These are phyloP conservation scores for Himantopus leucocephalus DNA, from an alignment of 2,113 vertebrate species.

Conservation along the genomic window DNA sequence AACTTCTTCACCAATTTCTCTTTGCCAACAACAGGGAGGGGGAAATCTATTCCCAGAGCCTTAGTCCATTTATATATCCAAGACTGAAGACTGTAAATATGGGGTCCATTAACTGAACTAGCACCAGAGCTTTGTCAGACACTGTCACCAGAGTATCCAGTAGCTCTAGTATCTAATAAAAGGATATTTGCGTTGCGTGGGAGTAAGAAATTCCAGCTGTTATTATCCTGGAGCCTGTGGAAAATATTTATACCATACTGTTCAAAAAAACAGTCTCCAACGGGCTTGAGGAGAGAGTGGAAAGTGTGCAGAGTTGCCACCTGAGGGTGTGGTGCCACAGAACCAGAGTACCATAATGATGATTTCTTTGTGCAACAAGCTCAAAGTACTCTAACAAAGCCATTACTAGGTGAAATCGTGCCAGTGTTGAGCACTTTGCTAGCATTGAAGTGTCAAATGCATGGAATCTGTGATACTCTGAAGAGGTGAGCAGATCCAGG, in stretches of 20 bases:
- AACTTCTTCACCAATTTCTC: not conserved
- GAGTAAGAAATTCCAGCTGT: not conserved
- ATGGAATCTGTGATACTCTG: rapidly evolving
- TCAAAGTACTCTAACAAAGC: not conserved
- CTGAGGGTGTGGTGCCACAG: not conserved
- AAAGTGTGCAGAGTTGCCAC: not conserved
- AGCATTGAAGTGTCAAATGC: not conserved
- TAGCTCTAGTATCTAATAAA: not conserved
- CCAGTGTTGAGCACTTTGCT: not conserved
- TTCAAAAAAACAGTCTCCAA: not conserved
- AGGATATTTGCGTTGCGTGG: not conserved
- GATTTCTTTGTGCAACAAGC: not conserved
- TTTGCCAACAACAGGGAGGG: not conserved
- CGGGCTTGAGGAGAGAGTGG: not conserved
- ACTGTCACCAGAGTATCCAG: not conserved
- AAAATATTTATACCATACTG: not conserved
- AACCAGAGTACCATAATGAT: not conserved
- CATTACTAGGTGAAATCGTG: not conserved
- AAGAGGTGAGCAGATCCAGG: not conserved
- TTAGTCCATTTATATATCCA: not conserved
- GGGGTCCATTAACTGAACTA: not conserved
- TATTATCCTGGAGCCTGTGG: not conserved
- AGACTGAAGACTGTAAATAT: not conserved
- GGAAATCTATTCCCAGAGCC: not conserved
- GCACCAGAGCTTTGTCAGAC: not conserved